phyloP scores from a whole-genome alignment of 2,797 vertebrate genomes.

The Choloepus didactylus region DNA sequence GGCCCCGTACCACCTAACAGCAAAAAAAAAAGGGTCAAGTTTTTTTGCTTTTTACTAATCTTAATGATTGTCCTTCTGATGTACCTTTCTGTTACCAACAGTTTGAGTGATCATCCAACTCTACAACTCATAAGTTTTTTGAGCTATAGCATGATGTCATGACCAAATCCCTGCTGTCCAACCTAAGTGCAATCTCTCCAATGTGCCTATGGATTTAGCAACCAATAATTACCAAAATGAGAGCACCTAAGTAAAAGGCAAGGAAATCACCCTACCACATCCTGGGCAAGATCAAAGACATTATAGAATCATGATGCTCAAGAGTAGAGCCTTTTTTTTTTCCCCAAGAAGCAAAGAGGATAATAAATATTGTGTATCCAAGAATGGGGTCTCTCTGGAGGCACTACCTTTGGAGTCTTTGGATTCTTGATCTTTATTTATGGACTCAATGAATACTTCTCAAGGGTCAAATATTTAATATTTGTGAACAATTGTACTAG shows the following conservation, averaged over 20 bases:
- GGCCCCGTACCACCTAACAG: neutral
- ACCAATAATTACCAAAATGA: neutral
- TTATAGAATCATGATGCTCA: neutral
- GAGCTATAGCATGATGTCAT: too few species aligned
- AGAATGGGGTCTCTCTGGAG: neutral
- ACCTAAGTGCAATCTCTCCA: neutral
- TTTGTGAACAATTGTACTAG: neutral
- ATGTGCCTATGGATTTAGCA: neutral
- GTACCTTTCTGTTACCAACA: neutral
- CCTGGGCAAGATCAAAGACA: neutral
- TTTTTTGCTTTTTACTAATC: neutral
- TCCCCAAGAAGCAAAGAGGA: neutral
- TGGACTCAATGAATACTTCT: neutral
- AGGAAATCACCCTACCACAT: neutral
- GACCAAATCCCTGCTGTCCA: neutral
- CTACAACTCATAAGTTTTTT: neutral
- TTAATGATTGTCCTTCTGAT: neutral
- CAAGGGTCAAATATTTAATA: neutral
- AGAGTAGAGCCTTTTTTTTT: neutral
- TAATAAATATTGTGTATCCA: neutral
- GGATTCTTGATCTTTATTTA: too few species aligned
- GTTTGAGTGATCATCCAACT: neutral
- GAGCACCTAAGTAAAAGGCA: neutral
- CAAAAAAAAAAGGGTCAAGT: neutral
- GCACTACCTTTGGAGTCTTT: neutral